Base-by-base conservation (phyloP, 2,888 invertebrate species). In the Helobdella robusta region DNA sequence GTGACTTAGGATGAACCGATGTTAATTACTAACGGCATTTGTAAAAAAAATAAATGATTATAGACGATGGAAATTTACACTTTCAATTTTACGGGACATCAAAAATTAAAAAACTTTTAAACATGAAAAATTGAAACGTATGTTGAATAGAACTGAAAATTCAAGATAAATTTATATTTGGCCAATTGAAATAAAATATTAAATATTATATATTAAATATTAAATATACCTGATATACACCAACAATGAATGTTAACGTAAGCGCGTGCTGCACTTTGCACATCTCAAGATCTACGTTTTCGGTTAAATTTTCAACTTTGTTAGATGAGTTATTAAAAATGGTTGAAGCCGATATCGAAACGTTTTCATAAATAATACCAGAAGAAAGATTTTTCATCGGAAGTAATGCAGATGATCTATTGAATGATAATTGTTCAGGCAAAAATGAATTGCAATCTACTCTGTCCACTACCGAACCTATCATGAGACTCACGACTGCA, bases 401-500 rank as follows among this genome's bases (percentile, higher is more conserved):
- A 52, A 20, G 6, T 20, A 20, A 52, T n/a, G 23, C 6, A 52
- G 11, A 8, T 11, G 15, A 15, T 20, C 11, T n/a, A 8, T 20
- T 52, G 52, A 8, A n/a, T 60, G 60, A 40, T 11, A 35, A 40
- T 35, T 40, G 11, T n/a, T 28, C 15, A 40, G 46, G 60, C 34
- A 34, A 20, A 15, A 18, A 23, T n/a, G 20, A 34, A n/a, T 18
- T 18, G 28, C 67, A 60, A 32, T 65, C 35, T n/a, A 58, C 40
- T 34, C 58, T 66, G 50, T 67, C 67, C 2, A 89, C 87, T 11
- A 87, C 85, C 82, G 89, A 89, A 30, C 91, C 91, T 1, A 89
- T 86, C 91, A 94, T 92, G 68, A 94, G 83, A 77, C 89, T 89
- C 36, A 89, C 85, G 0, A 94, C 87, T 3, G 93, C 92, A 81